Base-by-base conservation (phyloP, 1,140 invertebrate genomes). In the Diorhabda elongata region DNA sequence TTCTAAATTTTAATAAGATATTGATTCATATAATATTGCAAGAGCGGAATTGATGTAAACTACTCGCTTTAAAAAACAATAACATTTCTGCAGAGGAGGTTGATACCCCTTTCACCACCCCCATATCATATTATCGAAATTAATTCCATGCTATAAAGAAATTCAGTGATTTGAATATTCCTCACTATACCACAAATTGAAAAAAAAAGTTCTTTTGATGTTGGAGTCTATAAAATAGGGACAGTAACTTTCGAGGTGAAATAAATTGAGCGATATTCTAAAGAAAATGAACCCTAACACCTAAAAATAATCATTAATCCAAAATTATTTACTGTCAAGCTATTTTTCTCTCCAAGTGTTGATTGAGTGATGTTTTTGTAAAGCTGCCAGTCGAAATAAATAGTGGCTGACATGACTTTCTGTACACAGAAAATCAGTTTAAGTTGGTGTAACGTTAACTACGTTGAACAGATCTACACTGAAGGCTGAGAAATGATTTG, bases 281-380 rank as follows among this genome's bases (percentile, higher is more conserved):
- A 26, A 26, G 47, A 52, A 52, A 52, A 52, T 52, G n/a, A 52
- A 52, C 47, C 47, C 47, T 52, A 6, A 6, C n/a, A n/a, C 47
- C 47, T 6, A 52, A 52, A 52, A 52, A 52, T 52, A 52, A 8
- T 52, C n/a, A 52, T 52, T 52, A 52, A n/a, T 52, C 47, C 47
- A 52, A 52, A 52, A 52, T 52, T 52, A 52, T 52, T 52, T 3
- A 52, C 2, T 52, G 47, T 52, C 47, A 52, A 52, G 47, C 47
- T 52, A 52, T 52, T 52, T 52, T 52, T n/a, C 47, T 52, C 26
- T 52, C 47, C n/a, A 2, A 3, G 47, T 52, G 47, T 52, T 52
- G 47, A 52, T n/a, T 52, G 47, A 52, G 47, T 52, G 47, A 52
- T 52, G 47, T 52, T 52, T 52, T 52, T 52, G 47, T 52, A 52